Evolutionary conservation across 2,888 invertebrate species (phyloP).

Genomic region (Exocentrus adspersus): DNA sequence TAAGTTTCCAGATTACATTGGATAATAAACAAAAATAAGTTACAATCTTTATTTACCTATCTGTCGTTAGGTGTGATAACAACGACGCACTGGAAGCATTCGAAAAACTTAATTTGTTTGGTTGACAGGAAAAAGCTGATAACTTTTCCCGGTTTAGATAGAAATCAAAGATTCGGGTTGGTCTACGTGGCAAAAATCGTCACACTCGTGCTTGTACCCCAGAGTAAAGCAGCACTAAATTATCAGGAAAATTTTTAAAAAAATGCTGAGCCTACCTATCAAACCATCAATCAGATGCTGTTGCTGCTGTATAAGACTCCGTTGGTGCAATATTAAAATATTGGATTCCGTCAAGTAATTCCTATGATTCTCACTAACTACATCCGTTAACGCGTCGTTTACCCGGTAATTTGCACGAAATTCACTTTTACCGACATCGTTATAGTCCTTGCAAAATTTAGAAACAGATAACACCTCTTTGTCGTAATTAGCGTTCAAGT

Average conservation of each 20-base stretch:
- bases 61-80: too few species aligned
- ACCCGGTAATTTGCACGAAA: background rate
- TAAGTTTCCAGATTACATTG: background rate
- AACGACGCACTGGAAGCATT: too few species aligned
- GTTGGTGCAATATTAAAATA: background rate
- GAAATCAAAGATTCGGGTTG: too few species aligned
- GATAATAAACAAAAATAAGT: background rate
- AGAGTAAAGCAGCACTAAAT: too few species aligned
- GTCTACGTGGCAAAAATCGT: too few species aligned
- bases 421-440: background rate
- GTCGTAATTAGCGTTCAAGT: too few species aligned
- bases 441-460: background rate
- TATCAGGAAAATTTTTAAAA: too few species aligned
- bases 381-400: background rate
- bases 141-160: too few species aligned
- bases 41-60: background rate
- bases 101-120: too few species aligned
- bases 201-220: too few species aligned
- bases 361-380: background rate
- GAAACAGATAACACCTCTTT: too few species aligned
- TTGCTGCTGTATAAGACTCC: constrained; percentile 4
- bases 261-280: constrained; percentile 3
- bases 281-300: constrained; percentile 7
- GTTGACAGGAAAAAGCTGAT: too few species aligned
- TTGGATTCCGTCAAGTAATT: background rate